A percentile compares a stretch with the other conserved stretches of the same genome.
Evolutionary conservation across 2,888 invertebrate species (phyloP).

Genomic region (Drosophila vallismaia): DNA sequence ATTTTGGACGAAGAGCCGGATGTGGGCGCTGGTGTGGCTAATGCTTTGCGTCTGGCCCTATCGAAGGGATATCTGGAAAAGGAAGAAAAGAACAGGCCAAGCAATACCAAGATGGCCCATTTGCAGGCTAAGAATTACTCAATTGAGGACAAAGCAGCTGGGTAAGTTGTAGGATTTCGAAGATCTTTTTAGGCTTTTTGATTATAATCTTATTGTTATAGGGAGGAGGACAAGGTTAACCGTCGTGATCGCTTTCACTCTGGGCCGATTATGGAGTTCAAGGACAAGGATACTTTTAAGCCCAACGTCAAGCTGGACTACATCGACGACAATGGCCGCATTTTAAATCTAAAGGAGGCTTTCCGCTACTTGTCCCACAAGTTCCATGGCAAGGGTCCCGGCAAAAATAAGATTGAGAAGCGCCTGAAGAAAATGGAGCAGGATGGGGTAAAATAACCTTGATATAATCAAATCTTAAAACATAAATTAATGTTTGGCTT

Average conservation of each 20-base stretch:
- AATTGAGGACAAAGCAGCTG: conserved; percentile 90
- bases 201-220: conserved; percentile 67
- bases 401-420: conserved; percentile 99
- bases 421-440: conserved; percentile 96
- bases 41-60: conserved; percentile 94
- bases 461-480: background rate
- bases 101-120: conserved; percentile 89
- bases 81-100: conserved; percentile 89
- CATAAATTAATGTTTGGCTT: background rate
- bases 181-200: background rate
- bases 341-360: conserved; percentile 97
- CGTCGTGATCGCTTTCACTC: conserved; percentile 89
- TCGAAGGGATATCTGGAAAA: conserved; percentile 97
- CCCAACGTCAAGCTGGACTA: conserved; percentile 98
- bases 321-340: conserved; percentile 97
- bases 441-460: conserved; percentile 88
- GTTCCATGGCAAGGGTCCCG: conserved; percentile 99
- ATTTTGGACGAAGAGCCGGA: conserved; percentile 95
- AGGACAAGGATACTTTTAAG: conserved; percentile 94
- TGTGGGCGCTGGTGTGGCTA: conserved; percentile 95
- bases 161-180: conserved; percentile 82
- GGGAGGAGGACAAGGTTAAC: conserved; percentile 92
- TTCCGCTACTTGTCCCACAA: conserved; percentile 98
- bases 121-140: conserved; percentile 92
- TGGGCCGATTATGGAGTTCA: conserved; percentile 95